A percentile compares a stretch with the other conserved stretches of the same genome.
These are phyloP conservation scores for Mesorhabditis belari DNA, from an alignment of 2,888 invertebrate species.

Conservation along the genomic window DNA sequence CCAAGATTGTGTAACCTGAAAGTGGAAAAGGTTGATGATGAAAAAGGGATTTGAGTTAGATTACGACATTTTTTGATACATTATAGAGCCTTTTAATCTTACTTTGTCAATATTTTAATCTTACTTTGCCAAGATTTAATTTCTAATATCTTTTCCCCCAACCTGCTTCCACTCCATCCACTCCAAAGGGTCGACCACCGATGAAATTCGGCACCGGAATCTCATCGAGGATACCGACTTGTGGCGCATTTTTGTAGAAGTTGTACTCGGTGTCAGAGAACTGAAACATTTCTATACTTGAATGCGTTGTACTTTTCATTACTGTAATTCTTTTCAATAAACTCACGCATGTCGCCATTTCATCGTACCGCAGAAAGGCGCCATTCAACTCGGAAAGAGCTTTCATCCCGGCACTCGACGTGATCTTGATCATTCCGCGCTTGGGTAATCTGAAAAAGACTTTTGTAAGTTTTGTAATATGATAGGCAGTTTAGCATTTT, in stretches of 20 bases:
- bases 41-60: too few relatives aligned
- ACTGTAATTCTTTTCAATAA: too few relatives aligned
- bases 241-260: neutral
- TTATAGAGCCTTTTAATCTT: too few relatives aligned
- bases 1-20: neutral
- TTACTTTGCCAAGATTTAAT: neutral
- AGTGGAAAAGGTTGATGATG: too few relatives aligned
- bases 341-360: neutral
- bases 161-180: neutral
- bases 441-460: neutral
- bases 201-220: neutral
- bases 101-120: neutral
- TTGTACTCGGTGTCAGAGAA: neutral
- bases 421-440: neutral
- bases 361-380: neutral
- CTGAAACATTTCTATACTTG: neutral
- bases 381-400: neutral
- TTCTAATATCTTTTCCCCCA: neutral
- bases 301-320: neutral
- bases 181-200: neutral
- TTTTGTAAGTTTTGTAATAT: too few relatives aligned
- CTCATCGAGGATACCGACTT: neutral
- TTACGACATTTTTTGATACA: too few relatives aligned
- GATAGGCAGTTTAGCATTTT: too few relatives aligned
- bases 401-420: neutral